Conservation (phyloP, 2,797 vertebrate species). For the Chelon auratus region DNA sequence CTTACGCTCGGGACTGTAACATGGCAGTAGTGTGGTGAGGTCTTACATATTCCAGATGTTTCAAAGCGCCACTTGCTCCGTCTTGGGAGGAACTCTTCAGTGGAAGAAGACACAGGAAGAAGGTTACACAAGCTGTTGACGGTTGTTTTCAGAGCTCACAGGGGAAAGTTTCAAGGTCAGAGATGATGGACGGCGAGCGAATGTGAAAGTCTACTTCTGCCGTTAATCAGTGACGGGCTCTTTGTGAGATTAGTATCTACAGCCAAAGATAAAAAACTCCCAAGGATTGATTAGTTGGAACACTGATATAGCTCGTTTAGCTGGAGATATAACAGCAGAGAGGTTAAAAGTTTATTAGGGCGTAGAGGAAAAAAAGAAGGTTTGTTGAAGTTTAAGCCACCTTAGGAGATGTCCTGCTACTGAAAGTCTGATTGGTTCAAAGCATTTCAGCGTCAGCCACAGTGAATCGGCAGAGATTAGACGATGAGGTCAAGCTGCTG, state of each 20-base stretch:
- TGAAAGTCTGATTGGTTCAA: constrained; percentile 42
- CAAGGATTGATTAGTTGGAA: constrained; percentile 26
- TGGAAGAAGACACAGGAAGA: constrained; percentile 80
- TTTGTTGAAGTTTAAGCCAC: constrained; percentile 8
- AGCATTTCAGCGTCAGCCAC: constrained; percentile 34
- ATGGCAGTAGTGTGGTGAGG: constrained; percentile 48
- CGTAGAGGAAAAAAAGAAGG: constrained; percentile 17
- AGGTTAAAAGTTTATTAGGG: constrained; percentile 39
- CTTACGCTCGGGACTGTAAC: not conserved
- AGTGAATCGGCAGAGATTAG: constrained; percentile 23
- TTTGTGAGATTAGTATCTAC: constrained; percentile 51
- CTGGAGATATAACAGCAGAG: constrained; percentile 3
- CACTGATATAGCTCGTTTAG: not conserved
- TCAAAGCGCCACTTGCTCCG: constrained; percentile 80
- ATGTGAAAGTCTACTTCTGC: not conserved
- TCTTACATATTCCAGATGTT: constrained; percentile 85
- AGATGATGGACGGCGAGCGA: constrained; percentile 19
- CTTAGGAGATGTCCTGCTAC: constrained; percentile 15
- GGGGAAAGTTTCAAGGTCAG: constrained; percentile 25
- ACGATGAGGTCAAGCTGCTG: too few species aligned
- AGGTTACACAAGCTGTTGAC: constrained; percentile 62
- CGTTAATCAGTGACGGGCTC: constrained; percentile 4
- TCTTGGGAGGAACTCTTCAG: constrained; percentile 76
- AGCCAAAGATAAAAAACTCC: constrained; percentile 17
- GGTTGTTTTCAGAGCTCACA: constrained; percentile 23